Evolutionary conservation across 2,888 invertebrate species (phyloP), one percentile per base, ranked within the genome.

Genomic region (Meliscaeva auricollis): DNA sequence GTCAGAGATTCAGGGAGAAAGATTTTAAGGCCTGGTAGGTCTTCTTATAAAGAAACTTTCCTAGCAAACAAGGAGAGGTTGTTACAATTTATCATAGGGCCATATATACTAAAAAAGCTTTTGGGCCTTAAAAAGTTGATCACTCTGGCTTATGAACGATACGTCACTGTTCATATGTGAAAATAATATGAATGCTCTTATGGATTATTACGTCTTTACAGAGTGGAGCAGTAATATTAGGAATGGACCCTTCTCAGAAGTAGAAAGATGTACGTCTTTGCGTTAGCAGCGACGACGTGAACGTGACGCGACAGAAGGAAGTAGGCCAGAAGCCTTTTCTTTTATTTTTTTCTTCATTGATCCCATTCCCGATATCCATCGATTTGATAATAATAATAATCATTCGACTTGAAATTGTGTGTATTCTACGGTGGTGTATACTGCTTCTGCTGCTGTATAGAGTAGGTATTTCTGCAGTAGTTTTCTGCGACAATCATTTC

Each of bases 401-500:
- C 81, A 73, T 72, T 66, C 56, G 41, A 48, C 48, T 56, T 64
- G 41, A 60, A 58, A 46, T 15, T 66, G 70, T 62, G 64, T 62
- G 62, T 62, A 5, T 30, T 60, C 58, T 22, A 22, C 7, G 60
- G 60, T 35, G 60, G 30, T 72, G 35, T n/a, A 60, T 81, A 46
- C 13, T 70, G 52, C 52, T 30, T 13, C 13, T 38, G n/a, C 22
- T 52, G 38, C 15, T 73, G 38, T 26, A 6, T 56, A 17, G 58
- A 4, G 35, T 20, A 3, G 1, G 38, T 41, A n/a, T 17, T 52
- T 11, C 46, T 72, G 66, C 56, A 26, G 72, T 50, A 15, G 4
- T 66, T 58, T 66, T 73, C 48, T 73, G 85, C 77, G 81, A 76
- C 76, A 77, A 81, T 85, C 81, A 81, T 81, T 69, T 73, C 69